Base-by-base conservation (phyloP, 1,140 invertebrate species). In the Pissodes strobi region DNA sequence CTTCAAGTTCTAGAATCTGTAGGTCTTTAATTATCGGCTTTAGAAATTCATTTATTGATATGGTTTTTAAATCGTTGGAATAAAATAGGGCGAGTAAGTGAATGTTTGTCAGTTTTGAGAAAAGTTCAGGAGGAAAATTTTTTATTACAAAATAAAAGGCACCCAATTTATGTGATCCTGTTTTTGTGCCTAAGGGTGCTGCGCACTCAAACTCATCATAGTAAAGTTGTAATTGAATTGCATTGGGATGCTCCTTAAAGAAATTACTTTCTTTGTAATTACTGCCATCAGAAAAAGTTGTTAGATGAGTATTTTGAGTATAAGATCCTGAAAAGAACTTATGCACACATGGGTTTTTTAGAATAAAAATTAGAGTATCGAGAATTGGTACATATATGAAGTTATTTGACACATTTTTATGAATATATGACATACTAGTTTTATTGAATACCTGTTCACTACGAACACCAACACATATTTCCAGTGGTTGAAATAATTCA, bases 131-230 rank as follows among this genome's bases (percentile, higher is more conserved):
- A 23, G 61, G 61, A 15, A 64, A 9, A 57, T 64, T 64, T 64
- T 39, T 37, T 22, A 57, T 57, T 13, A 25, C 34, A 37, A 57
- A 30, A 59, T 65, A 65, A 27, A 59, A 6, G 10, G 63, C 63
- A n/a, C 46, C 63, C 19, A 65, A 21, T 59, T 65, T 65, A 45
- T 65, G 55, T 17, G 17, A 10, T 12, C 45, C 45, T 12, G 63
- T 65, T 65, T 65, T 65, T n/a, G 13, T 17, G 2, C 63, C 63
- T 39, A 59, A 34, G 5, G 55, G 63, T 38, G 57, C 46, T 10
- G 13, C 17, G 3, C 53, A 48, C 38, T 65, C 56, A 34, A 65
- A 65, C 15, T 65, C 63, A 45, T 65, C 55, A 49, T 19, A 64
- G 46, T 57, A 64, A 12, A 64, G 4, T 25, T 64, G 52, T 19